Evolutionary conservation across 2,113 vertebrate genomes (phyloP), one percentile per base, ranked within the genome.

Genomic region (Melanocharis versteri): DNA sequence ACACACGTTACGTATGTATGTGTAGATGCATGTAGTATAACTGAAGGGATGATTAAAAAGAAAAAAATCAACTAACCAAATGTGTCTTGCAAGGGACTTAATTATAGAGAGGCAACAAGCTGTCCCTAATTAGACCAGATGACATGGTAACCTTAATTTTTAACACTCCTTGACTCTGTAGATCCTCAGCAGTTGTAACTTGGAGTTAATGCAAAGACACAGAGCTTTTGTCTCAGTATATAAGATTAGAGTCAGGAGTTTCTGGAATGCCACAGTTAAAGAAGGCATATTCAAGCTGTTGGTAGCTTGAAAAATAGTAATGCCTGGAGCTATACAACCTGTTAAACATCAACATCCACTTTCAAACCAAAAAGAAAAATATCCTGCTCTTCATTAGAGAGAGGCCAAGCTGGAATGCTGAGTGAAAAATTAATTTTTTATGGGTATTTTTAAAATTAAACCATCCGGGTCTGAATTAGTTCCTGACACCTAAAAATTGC

Each of bases 291-390:
- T 80, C 48, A 58, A 71, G 48, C 86, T 82, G 64, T 47, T 88
- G 40, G 19, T 61, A 90, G 64, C 60, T 86, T 94, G 65, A 94
- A 92, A 91, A 94, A 94, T 87, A 84, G 78, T 66, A 90, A 60
- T 60, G 79, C 64, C 79, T 86, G n/a, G 51, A 78, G 90, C 86
- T 90, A 17, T 83, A 47, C 89, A 85, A 79, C 77, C 16, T 84
- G 85, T n/a, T 89, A 79, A 90, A 87, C 62, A 64, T 88, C 71
- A 95, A 8, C 72, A 66, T 58, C 30, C 2, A 2, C 56, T 87
- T 92, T 90, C 68, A 92, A 70, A 42, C 27, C 10, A 37, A 54
- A 51, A 77, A 77, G 82, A 65, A 90, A 70, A 87, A 56, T 77
- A n/a, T 23, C 39, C 42, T 33, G 4, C 13, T 79, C 22, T 2